Percentiles rank a stretch among this genome's conserved stretches.
These are phyloP conservation scores for Drosophila repletoides DNA, from an alignment of 1,140 invertebrate genomes.

Conservation along the genomic window DNA sequence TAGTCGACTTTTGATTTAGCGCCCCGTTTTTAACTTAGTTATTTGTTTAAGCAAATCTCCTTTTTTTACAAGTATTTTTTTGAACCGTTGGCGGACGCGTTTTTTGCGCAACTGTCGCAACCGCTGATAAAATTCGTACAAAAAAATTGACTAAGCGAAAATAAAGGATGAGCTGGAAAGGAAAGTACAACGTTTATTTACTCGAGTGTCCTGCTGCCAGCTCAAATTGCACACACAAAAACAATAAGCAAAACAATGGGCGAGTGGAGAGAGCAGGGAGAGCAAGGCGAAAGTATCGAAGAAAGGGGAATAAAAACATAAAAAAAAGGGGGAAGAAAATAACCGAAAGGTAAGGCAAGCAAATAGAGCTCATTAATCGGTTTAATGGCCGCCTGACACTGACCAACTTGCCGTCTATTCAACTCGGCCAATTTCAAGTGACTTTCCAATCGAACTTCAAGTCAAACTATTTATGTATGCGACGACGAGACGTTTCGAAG, in stretches of 20 bases:
- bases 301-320: constrained; percentile 4
- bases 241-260: constrained; percentile 59
- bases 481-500: too few relatives aligned
- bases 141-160: constrained; percentile 70
- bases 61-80: background rate
- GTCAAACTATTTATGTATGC: too few relatives aligned
- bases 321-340: constrained; percentile 17
- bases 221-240: constrained; percentile 75
- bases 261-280: constrained; percentile 5
- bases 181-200: constrained; percentile 24
- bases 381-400: constrained; percentile 59
- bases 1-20: constrained; percentile 56
- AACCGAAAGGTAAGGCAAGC: constrained; percentile 57
- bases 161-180: too few relatives aligned
- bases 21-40: constrained; percentile 23
- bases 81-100: constrained; percentile 66
- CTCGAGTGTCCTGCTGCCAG: constrained; percentile 58
- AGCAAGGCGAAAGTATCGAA: constrained; percentile 23
- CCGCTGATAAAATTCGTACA: constrained; percentile 49
- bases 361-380: constrained; percentile 78
- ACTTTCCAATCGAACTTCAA: too few relatives aligned
- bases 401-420: constrained; percentile 40
- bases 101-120: constrained; percentile 70
- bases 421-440: constrained; percentile 14
- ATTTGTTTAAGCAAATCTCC: constrained; percentile 5